Evolutionary conservation across 1,140 invertebrate species (phyloP), one percentile per base, ranked within the genome.

Genomic region (Triops cancriformis): DNA sequence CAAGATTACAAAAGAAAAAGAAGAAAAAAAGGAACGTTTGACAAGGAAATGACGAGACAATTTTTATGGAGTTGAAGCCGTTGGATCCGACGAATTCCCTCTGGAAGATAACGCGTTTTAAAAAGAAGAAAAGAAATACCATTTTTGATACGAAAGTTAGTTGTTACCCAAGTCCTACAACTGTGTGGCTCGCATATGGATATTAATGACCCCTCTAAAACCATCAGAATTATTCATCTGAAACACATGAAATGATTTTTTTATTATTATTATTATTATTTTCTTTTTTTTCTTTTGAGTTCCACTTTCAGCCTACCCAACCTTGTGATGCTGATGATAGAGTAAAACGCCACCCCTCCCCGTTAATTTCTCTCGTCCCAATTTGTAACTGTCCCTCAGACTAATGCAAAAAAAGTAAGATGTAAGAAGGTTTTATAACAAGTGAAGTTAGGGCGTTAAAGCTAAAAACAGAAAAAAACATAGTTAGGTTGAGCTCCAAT

Each of bases 141-240:
- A 64, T 64, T 64, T 64, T 64, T 64, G 51, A 64, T 64, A 64
- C 51, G 51, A 64, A 64, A 64, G 51, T 64, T 64, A 64, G 51
- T 64, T 64, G 51, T 64, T 64, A 64, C 51, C n/a, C 51, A 23
- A 64, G 51, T 64, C 14, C 51, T 64, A 64, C 51, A 14, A 64
- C 51, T 64, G 14, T 64, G 14, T 64, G 51, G 51, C 51, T 64
- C 51, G 51, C 14, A 64, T 64, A 64, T 64, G 51, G 51, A 64
- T 64, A 64, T 64, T 64, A 23, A 18, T 64, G 51, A 23, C 51
- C 51, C 51, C n/a, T 64, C 23, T 64, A 23, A 64, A 64, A 64
- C 51, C 31, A 37, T 64, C 51, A 18, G 18, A 23, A 64, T 23
- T 64, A 64, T 64, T 64, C 10, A 64, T 23, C 51, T 64, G 23